Percentiles rank a stretch among this genome's conserved stretches.
Conservation (phyloP, 1,140 invertebrate species). For the Scaptomyza montana region DNA sequence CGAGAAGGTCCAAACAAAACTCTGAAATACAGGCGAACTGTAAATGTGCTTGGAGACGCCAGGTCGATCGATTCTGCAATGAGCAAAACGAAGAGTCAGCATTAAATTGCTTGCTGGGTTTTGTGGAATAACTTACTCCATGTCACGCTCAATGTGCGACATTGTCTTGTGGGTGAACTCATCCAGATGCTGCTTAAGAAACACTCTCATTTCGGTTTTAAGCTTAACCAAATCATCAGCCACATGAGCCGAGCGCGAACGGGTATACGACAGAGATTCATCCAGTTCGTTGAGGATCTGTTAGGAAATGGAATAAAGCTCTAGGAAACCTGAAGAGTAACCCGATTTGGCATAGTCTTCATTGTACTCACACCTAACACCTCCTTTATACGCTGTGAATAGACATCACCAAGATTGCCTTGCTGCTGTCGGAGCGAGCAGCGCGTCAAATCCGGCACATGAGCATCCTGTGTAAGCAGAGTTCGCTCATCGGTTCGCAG, state of each 20-base stretch:
- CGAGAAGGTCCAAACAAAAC: constrained; percentile 82
- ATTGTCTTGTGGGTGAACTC: constrained; percentile 83
- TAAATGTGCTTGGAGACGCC: constrained; percentile 79
- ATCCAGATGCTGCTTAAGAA: constrained; percentile 74
- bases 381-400: constrained; percentile 82
- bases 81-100: background rate
- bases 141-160: constrained; percentile 82
- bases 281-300: constrained; percentile 78
- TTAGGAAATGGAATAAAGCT: background rate
- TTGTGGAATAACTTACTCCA: constrained; percentile 60
- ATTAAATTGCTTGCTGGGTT: no score
- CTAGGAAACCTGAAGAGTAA: no score
- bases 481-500: constrained; percentile 83
- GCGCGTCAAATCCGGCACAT: constrained; percentile 68
- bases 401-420: constrained; percentile 77
- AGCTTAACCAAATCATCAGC: constrained; percentile 62
- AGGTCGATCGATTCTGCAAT: constrained; percentile 69
- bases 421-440: constrained; percentile 69
- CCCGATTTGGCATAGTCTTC: no score
- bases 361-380: constrained; percentile 78
- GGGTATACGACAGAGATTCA: constrained; percentile 57
- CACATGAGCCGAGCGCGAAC: constrained; percentile 50
- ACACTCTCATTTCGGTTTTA: constrained; percentile 75
- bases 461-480: constrained; percentile 75
- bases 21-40: constrained; percentile 76